Conservation (phyloP, 2,888 invertebrate genomes). For the Archips xylosteana region DNA sequence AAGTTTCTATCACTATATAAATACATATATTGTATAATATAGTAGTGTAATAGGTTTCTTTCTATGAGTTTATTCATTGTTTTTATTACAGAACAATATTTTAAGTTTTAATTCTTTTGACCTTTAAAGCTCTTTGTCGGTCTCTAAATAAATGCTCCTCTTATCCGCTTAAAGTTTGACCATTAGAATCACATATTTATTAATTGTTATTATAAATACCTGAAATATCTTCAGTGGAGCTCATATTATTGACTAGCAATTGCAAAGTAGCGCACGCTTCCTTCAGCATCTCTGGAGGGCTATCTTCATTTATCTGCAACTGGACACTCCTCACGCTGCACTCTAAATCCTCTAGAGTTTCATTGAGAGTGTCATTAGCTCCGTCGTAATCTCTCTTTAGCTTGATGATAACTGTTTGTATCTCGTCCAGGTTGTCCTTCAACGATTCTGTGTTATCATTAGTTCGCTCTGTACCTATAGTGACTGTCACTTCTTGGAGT, state of each 20-base stretch:
- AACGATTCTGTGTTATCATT: conserved; percentile 63
- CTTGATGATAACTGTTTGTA: conserved; percentile 78
- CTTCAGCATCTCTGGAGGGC: conserved; percentile 69
- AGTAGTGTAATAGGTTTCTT: too few species aligned
- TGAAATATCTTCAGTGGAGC: conserved; percentile 57
- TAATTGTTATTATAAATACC: conserved; percentile 8
- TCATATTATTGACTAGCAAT: conserved; percentile 68
- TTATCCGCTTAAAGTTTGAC: too few species aligned
- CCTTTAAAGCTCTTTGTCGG: too few species aligned
- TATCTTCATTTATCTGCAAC: conserved; percentile 75
- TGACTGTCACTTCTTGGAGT: conserved; percentile 66
- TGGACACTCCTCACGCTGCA: conserved; percentile 82
- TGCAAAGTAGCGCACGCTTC: conserved; percentile 77
- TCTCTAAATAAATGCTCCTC: too few species aligned
- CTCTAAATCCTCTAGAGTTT: conserved; percentile 82
- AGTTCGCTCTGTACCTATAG: conserved; percentile 56
- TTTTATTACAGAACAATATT: too few species aligned
- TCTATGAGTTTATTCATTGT: too few species aligned
- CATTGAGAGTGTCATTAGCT: conserved; percentile 72
- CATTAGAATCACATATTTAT: too few species aligned
- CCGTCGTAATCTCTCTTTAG: conserved; percentile 73
- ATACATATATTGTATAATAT: too few species aligned
- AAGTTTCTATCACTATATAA: too few species aligned
- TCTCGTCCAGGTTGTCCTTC: conserved; percentile 74
- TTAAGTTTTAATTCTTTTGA: too few species aligned